Base-by-base conservation (phyloP, 2,888 invertebrate species). In the Synergus laeviventris region DNA sequence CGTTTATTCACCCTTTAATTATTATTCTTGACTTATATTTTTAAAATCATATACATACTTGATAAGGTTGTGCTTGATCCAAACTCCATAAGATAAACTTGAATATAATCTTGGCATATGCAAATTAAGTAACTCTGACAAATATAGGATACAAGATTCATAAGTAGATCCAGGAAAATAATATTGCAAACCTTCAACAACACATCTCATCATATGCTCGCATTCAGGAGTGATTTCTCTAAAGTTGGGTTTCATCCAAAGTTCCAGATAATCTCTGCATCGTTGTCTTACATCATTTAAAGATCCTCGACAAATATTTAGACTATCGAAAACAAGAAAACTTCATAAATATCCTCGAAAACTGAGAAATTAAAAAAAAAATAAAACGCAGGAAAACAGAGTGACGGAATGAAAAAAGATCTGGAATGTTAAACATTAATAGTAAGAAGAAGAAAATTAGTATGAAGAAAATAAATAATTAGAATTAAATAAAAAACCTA, bases 191-290 rank as follows among this genome's bases (percentile, higher is more conserved):
- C 91, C 91, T 74, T 87, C 86, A 2, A 87, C 77, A 9, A 91
- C 74, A 78, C 91, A 91, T 66, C 90, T 86, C 54, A 86, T 83
- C 91, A 91, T 91, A 81, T 91, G 91, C 74, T 91, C 91, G 89
- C 91, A 91, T 75, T 91, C 91, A 1, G 87, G 86, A 1, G 82
- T 85, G 0, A 89, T 81, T 5, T 83, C 74, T 0, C 86, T 80
- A 9, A 91, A 84, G 78, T 87, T 89, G 3, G 91, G 91, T 62
- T 88, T 90, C 0, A 89, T 84, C 84, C 88, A 87, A 11, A 83
- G 73, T 2, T 90, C 83, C 4, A 90, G 73, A 21, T 89, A 80
- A 18, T 90, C 87, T 1, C 78, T 66, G 5, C 86, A 83, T 24
- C 91, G 87, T 75, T 85, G 75, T 54, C 83, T 86, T 3, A 91